These are phyloP conservation scores for Pollicipes pollicipes DNA, from an alignment of 1,140 invertebrate genomes.

Conservation along the genomic window DNA sequence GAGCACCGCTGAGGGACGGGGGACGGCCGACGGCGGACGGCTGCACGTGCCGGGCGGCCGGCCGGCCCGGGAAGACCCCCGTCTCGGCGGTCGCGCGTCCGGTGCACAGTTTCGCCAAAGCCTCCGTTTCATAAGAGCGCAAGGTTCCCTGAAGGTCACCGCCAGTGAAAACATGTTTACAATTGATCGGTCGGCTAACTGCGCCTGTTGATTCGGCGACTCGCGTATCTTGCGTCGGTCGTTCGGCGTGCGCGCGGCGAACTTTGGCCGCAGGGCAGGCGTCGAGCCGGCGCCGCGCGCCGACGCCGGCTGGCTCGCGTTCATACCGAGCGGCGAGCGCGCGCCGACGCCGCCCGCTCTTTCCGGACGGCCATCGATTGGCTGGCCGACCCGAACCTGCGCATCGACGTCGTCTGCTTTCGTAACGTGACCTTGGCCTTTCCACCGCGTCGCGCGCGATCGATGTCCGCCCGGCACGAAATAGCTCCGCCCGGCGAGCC, in stretches of 20 bases:
- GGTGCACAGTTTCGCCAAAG: background rate
- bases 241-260: no score
- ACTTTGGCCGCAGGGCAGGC: no score
- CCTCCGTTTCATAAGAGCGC: background rate
- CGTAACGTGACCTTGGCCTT: conserved; percentile 1
- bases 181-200: background rate
- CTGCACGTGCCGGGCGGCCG: no score
- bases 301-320: no score
- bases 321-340: no score
- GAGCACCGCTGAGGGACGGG: background rate
- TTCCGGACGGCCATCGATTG: background rate
- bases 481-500: no score
- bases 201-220: background rate
- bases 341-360: no score
- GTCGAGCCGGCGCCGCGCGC: no score
- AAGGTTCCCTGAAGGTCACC: background rate
- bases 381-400: background rate
- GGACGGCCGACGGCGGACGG: no score
- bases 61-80: no score
- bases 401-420: background rate
- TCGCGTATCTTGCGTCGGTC: no score
- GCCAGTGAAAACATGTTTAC: background rate
- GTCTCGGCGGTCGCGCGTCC: background rate
- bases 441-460: background rate
- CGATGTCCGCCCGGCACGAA: background rate